These are phyloP conservation scores for Drosophila pseudotakahashii DNA, from an alignment of 2,888 invertebrate genomes.

Conservation along the genomic window DNA sequence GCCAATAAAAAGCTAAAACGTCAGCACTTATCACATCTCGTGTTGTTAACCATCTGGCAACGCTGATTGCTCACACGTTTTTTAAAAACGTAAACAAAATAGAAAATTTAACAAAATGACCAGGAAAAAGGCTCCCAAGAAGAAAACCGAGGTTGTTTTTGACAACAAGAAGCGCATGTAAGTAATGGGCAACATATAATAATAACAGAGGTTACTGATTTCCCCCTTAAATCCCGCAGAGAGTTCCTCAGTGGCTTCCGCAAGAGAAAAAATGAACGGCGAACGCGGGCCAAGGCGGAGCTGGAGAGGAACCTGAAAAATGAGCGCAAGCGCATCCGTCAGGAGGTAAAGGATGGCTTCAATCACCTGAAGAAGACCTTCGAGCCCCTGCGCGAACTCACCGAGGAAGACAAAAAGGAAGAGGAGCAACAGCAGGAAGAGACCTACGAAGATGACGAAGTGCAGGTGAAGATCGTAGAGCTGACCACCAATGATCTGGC, in stretches of 20 bases:
- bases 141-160: constrained; percentile 85
- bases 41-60: not conserved
- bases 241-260: constrained; percentile 93
- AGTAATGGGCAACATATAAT: constrained; percentile 44
- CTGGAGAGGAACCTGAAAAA: constrained; percentile 89
- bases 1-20: no score
- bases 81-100: constrained; percentile 26
- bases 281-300: constrained; percentile 90
- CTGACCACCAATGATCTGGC: constrained; percentile 89
- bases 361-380: constrained; percentile 90
- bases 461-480: constrained; percentile 91
- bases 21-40: no score
- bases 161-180: constrained; percentile 87
- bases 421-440: constrained; percentile 79
- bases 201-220: not conserved
- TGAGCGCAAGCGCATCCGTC: constrained; percentile 90
- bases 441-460: constrained; percentile 91
- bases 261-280: constrained; percentile 91
- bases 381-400: constrained; percentile 87
- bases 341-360: constrained; percentile 91
- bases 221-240: constrained; percentile 83
- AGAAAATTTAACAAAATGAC: constrained; percentile 55
- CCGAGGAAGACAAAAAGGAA: constrained; percentile 79
- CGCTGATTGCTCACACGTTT: constrained; percentile 9
- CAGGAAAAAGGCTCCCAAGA: constrained; percentile 59